Evolutionary conservation across 2,888 invertebrate species (phyloP).

Genomic region (Aphidoletes aphidimyza): DNA sequence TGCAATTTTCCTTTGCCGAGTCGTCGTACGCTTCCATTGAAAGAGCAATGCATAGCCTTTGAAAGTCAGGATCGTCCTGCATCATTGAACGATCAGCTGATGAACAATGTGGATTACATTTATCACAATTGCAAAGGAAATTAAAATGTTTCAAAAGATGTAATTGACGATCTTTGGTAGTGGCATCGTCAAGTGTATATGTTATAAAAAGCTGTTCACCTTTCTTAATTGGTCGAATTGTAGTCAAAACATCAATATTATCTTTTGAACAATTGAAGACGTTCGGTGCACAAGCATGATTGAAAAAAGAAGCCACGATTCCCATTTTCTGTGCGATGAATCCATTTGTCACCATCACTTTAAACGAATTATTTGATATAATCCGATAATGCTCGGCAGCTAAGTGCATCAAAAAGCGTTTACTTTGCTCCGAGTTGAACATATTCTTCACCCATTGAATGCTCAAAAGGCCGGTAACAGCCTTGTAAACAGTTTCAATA

Average conservation of each 20-base stretch:
- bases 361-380: too few relatives aligned
- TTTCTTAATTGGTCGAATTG: slow-evolving; percentile 41
- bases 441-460: too few relatives aligned
- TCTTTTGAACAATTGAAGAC: not conserved
- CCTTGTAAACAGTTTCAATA: too few relatives aligned
- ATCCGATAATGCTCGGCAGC: too few relatives aligned
- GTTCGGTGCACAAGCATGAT: slow-evolving; percentile 46
- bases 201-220: slow-evolving; percentile 52
- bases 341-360: too few relatives aligned
- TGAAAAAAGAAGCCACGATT: slow-evolving; percentile 24
- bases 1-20: not conserved
- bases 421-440: too few relatives aligned
- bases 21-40: not conserved
- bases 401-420: too few relatives aligned
- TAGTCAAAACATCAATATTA: not conserved
- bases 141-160: not conserved
- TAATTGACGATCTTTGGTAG: not conserved
- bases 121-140: slow-evolving; percentile 51
- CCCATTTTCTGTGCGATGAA: too few relatives aligned
- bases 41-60: not conserved
- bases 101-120: slow-evolving; percentile 2
- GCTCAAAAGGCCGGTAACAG: too few relatives aligned
- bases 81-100: not conserved
- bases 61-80: not conserved
- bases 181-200: not conserved